Percentiles rank a stretch among this genome's conserved stretches.
phyloP scores from a whole-genome alignment of 2,888 invertebrate genomes.

The Leptarthrus brevirostris region DNA sequence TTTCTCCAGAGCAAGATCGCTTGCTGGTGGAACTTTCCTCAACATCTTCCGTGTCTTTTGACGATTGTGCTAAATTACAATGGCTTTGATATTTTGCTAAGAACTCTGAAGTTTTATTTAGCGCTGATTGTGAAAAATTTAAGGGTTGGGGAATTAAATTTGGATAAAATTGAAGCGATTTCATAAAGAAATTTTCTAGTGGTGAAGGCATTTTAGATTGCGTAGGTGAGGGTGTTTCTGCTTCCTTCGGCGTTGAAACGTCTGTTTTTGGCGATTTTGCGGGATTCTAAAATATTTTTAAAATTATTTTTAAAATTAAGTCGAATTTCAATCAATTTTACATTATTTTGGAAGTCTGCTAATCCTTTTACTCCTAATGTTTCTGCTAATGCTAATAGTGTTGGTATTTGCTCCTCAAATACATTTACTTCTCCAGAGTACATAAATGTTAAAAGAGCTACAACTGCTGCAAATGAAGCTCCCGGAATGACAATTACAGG shows the following conservation, averaged over 20 bases:
- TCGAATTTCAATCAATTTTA: conserved; percentile 64
- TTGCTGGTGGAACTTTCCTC: conserved; percentile 54
- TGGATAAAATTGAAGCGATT: conserved; percentile 66
- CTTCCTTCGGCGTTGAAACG: conserved; percentile 50
- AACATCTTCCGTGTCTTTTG: conserved; percentile 59
- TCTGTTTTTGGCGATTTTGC: conserved; percentile 57
- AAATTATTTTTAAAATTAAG: not conserved
- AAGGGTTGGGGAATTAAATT: conserved; percentile 65
- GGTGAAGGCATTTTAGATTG: conserved; percentile 61
- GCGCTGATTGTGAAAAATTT: conserved; percentile 67
- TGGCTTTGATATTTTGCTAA: conserved; percentile 66
- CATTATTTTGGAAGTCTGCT: conserved; percentile 80
- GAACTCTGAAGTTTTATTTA: conserved; percentile 65
- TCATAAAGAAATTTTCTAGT: conserved; percentile 65
- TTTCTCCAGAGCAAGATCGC: conserved; percentile 52
- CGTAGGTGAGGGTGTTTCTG: conserved; percentile 7
- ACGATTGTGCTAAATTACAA: conserved; percentile 59
- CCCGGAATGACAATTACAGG: conserved; percentile 67
- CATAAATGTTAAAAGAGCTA: conserved; percentile 85
- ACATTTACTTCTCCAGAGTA: conserved; percentile 90
- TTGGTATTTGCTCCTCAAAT: conserved; percentile 81
- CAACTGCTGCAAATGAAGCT: conserved; percentile 65
- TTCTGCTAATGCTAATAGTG: conserved; percentile 81
- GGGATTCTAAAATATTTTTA: conserved; percentile 59
- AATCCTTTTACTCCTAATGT: conserved; percentile 84